Percentiles rank a stretch among this genome's conserved stretches.
phyloP scores from a whole-genome alignment of 2,888 invertebrate species.

The Dusona sp. region DNA sequence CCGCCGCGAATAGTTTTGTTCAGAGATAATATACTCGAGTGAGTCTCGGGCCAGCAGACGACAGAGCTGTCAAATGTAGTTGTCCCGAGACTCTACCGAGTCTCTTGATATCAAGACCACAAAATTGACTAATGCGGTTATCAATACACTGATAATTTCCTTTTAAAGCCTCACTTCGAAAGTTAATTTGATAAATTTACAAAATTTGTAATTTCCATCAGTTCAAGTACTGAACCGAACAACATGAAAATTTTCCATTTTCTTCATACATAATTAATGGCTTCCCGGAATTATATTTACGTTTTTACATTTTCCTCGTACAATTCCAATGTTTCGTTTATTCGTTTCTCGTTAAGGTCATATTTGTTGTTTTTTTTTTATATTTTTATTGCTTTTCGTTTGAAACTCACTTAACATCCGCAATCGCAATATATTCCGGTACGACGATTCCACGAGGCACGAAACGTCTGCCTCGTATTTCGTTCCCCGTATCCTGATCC shows the following conservation, averaged over 20 bases:
- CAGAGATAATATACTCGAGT: no score
- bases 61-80: no score
- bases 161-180: not conserved
- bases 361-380: not conserved
- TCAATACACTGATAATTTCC: not conserved
- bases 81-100: no score
- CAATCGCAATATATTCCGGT: slow-evolving; percentile 65
- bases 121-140: not conserved
- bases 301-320: not conserved
- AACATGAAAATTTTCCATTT: not conserved
- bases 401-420: slow-evolving; percentile 9
- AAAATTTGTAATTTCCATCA: not conserved
- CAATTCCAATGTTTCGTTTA: not conserved
- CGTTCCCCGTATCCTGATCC: slow-evolving; percentile 26
- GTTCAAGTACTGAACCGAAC: not conserved
- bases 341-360: not conserved
- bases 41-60: no score
- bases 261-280: not conserved
- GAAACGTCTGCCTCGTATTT: slow-evolving; percentile 33
- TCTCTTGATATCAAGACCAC: no score
- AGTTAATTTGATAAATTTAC: not conserved
- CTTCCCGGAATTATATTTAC: not conserved
- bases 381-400: slow-evolving; percentile 7
- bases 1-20: no score
- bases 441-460: slow-evolving; percentile 58